These are phyloP conservation scores for Syrmaticus mikado DNA, from an alignment of 2,113 vertebrate genomes.

Conservation along the genomic window DNA sequence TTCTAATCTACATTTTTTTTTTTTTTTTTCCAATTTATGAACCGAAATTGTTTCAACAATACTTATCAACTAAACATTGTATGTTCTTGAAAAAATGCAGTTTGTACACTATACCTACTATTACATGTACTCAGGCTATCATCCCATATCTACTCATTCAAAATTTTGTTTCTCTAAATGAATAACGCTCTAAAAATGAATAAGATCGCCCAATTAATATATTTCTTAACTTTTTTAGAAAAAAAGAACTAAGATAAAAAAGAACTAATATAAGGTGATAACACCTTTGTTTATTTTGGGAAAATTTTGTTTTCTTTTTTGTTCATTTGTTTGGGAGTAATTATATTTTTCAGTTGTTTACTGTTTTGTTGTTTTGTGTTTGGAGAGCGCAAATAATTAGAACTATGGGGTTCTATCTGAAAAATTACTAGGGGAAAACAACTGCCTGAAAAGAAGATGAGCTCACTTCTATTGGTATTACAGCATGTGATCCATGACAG, in stretches of 20 bases:
- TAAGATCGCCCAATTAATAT: neutral
- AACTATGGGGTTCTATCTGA: neutral
- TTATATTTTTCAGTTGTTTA: no score
- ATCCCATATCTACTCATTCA: neutral
- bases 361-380: neutral
- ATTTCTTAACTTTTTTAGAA: neutral
- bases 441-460: neutral
- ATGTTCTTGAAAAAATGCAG: neutral
- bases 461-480: neutral
- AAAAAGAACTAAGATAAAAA: no score
- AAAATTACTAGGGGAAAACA: neutral
- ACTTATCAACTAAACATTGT: neutral
- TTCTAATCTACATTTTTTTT: neutral
- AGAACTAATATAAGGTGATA: neutral
- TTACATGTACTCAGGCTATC: neutral
- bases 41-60: neutral
- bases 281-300: neutral
- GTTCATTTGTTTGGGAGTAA: no score
- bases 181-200: neutral
- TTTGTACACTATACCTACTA: neutral
- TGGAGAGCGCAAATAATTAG: neutral
- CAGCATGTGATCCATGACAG: no score
- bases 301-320: no score
- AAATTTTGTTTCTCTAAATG: neutral
- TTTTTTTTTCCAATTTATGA: neutral